Evolutionary conservation across 2,113 vertebrate genomes (phyloP), one percentile per base, ranked within the genome.

Genomic region (Dasyornis broadbenti): DNA sequence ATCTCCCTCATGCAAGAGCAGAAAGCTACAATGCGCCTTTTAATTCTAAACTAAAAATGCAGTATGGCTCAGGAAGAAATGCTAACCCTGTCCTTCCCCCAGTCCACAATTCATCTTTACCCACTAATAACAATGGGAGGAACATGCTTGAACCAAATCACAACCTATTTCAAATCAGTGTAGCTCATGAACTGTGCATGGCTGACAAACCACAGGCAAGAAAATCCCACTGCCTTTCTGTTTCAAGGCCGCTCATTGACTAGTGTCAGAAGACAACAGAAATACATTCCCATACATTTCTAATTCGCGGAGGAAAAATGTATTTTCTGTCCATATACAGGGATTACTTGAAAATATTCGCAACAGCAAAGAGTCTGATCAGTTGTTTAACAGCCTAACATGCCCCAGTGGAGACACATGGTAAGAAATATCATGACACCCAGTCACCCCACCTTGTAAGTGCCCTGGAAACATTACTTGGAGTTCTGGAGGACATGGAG

Each of bases 401-500:
- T 0, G 1, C 54, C 57, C 52, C 69, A 50, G 39, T 22, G 35
- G 57, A 92, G 64, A 35, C 30, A 33, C 6, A 2, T 1, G 54
- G 77, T 64, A 64, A 49, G 77, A 68, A 90, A 91, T 47, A 76
- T 33, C 27, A 6, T 39, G 50, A 11, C n/a, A 81, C 45, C 63
- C 79, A 49, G 73, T 63, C 80, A 89, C 27, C 69, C 75, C 90
- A 94, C 90, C 85, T 89, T 89, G 64, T 83, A 91, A 77, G 37
- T 59, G 28, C 19, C 40, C 82, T 82, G 82, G 57, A 87, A 95
- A 75, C 0, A 0, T 42, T 93, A 57, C 95, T 77, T 14, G 16
- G 86, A 89, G 94, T 86, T 96, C 95, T 92, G 63, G 94, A 96
- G 95, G 93, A 95, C 93, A 76, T 2, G 3, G 50, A 96, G 76